Evolutionary conservation across 2,113 vertebrate species (phyloP).

Genomic region (Gobiocypris rarus): DNA sequence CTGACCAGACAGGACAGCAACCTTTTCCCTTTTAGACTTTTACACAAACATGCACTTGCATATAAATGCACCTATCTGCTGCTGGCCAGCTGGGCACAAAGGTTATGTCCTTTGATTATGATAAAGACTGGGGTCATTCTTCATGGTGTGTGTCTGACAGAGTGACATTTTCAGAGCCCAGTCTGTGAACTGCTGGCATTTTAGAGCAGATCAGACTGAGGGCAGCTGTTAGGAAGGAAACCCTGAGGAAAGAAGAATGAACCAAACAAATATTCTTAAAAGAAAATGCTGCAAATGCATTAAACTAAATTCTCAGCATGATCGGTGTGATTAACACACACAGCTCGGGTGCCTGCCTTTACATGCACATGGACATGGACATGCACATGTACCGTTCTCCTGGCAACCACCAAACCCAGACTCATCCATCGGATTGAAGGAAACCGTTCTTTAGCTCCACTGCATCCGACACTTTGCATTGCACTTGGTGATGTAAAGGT

Average conservation of each 20-base stretch:
- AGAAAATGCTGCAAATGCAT: background rate
- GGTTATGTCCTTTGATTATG: constrained; percentile 43
- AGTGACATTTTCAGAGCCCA: constrained; percentile 50
- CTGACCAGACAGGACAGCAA: background rate
- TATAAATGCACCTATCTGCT: constrained; percentile 26
- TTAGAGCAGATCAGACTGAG: constrained; percentile 27
- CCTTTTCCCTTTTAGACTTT: constrained; percentile 16
- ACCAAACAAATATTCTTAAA: background rate
- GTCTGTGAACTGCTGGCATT: constrained; percentile 55
- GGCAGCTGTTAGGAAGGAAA: background rate
- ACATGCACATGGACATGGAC: too few relatives aligned
- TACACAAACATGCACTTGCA: constrained; percentile 32
- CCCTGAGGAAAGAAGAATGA: background rate
- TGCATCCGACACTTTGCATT: too few relatives aligned
- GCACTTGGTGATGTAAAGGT: too few relatives aligned
- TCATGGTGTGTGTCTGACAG: constrained; percentile 30
- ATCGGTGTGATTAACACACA: background rate
- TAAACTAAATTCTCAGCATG: background rate
- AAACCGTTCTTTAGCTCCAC: too few relatives aligned
- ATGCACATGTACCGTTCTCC: too few relatives aligned
- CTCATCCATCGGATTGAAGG: too few relatives aligned
- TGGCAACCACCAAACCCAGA: too few relatives aligned
- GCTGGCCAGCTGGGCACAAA: constrained; percentile 17
- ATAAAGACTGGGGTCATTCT: constrained; percentile 38
- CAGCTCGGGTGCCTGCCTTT: too few relatives aligned